These are phyloP conservation scores for Zosterops pallidus DNA, from an alignment of 2,113 vertebrate genomes.

Conservation along the genomic window DNA sequence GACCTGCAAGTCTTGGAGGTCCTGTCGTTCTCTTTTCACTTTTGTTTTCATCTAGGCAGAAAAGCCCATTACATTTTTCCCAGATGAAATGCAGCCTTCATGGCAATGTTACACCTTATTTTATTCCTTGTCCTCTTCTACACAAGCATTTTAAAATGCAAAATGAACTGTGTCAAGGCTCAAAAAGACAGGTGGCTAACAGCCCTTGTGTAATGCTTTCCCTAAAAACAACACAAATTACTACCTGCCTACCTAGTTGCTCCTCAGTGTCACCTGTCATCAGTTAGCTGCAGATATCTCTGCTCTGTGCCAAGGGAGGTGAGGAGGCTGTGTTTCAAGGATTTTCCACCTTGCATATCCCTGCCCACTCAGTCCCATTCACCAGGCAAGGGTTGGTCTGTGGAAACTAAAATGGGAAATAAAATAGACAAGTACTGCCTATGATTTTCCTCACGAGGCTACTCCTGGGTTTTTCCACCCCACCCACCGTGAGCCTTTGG, in stretches of 20 bases:
- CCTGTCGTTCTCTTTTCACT: neutral
- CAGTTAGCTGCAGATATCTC: neutral
- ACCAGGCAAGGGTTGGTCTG: neutral
- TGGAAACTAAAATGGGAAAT: neutral
- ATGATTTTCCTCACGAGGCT: rapidly evolving
- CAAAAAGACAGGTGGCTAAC: neutral
- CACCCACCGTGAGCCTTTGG: neutral
- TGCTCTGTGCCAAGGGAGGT: neutral
- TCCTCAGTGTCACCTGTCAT: neutral
- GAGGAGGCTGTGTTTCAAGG: neutral
- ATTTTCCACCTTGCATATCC: neutral
- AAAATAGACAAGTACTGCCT: neutral
- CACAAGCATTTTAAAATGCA: neutral
- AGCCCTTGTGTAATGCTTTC: neutral
- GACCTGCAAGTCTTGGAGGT: neutral
- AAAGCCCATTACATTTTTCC: neutral
- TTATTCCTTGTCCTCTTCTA: neutral
- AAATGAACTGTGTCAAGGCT: neutral
- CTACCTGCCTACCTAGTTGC: neutral
- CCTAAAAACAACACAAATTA: neutral
- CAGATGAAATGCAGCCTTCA: neutral
- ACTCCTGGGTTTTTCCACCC: rapidly evolving
- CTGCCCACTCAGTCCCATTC: neutral
- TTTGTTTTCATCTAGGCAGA: neutral
- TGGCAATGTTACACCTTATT: neutral